Conservation (phyloP, 2,888 invertebrate species). For the Drosophila helvetica region DNA sequence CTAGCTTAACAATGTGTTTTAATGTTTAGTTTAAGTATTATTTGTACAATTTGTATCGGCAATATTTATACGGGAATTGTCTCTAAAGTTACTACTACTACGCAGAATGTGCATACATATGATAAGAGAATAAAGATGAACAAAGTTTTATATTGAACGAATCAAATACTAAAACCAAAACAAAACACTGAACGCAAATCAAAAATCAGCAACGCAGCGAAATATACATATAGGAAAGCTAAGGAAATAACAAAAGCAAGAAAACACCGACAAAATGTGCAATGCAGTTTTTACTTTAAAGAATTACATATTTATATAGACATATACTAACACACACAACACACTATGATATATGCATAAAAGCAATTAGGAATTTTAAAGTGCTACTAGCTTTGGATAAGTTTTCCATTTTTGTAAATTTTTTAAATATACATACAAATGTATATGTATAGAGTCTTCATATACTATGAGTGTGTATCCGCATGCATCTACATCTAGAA, state of each 20-base stretch:
- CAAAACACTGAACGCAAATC: slow-evolving; percentile 60
- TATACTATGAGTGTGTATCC: slow-evolving; percentile 21
- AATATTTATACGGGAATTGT: slow-evolving; percentile 56
- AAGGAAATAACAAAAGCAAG: slow-evolving; percentile 12
- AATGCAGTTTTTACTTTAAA: slow-evolving; percentile 80
- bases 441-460: slow-evolving; percentile 18
- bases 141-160: slow-evolving; percentile 30
- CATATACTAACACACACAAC: slow-evolving; percentile 15
- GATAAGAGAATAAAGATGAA: slow-evolving; percentile 26
- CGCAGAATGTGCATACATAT: slow-evolving; percentile 14
- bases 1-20: slow-evolving; percentile 49
- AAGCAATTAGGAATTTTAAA: slow-evolving; percentile 40
- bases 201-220: slow-evolving; percentile 45
- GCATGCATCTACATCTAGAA: slow-evolving; percentile 23
- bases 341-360: slow-evolving; percentile 19
- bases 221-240: slow-evolving; percentile 32
- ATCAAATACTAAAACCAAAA: slow-evolving; percentile 69
- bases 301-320: slow-evolving; percentile 31
- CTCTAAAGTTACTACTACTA: slow-evolving; percentile 67
- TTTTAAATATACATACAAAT: slow-evolving; percentile 34
- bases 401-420: slow-evolving; percentile 52
- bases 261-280: slow-evolving; percentile 65
- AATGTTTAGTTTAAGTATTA: slow-evolving; percentile 35
- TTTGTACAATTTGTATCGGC: slow-evolving; percentile 9
- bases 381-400: slow-evolving; percentile 45